Evolutionary conservation across 1,140 invertebrate genomes (phyloP), one percentile per base, ranked within the genome.

Genomic region (Ostrea edulis): DNA sequence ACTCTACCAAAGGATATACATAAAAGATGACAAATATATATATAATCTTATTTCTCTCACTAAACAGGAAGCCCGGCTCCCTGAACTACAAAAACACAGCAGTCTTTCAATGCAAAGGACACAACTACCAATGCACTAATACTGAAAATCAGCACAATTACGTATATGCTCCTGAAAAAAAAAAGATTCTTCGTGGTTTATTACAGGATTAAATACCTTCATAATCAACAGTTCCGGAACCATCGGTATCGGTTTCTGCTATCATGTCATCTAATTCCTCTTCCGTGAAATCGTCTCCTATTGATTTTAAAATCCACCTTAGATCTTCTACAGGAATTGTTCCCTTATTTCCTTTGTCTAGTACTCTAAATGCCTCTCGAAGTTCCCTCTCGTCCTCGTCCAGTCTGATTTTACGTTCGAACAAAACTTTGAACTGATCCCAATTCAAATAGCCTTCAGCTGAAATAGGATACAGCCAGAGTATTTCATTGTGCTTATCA

Each of bases 231-330:
- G 94, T 95, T 83, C 95, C 95, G 71, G 93, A 94, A 77, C 95
- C 95, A 86, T 95, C 95, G 17, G 94, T 95, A 90, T 95, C 95
- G 20, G 95, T 95, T 87, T 95, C 95, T 2, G 90, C 89, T 85
- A 95, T 95, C 94, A 95, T 95, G 89, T 95, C 94, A 35, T 95
- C 95, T 86, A 95, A 94, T 92, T 95, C 95, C 35, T 95, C 94
- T 82, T 95, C 95, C n/a, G 94, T 94, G 71, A 95, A 91, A 89
- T 95, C 94, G 86, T 95, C 95, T 82, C 94, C 95, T 85, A 95
- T 90, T 86, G 92, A 92, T 83, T 93, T 91, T 53, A 95, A 91
- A 85, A 95, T 95, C 94, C 94, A 95, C 87, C 92, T 91, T 68
- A 95, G 89, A 83, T 95, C 94, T 17, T 93, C 92, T 52, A 94